Evolutionary conservation across 2,888 invertebrate genomes (phyloP), one percentile per base, ranked within the genome.

Genomic region (Sphaerophoria taeniata): DNA sequence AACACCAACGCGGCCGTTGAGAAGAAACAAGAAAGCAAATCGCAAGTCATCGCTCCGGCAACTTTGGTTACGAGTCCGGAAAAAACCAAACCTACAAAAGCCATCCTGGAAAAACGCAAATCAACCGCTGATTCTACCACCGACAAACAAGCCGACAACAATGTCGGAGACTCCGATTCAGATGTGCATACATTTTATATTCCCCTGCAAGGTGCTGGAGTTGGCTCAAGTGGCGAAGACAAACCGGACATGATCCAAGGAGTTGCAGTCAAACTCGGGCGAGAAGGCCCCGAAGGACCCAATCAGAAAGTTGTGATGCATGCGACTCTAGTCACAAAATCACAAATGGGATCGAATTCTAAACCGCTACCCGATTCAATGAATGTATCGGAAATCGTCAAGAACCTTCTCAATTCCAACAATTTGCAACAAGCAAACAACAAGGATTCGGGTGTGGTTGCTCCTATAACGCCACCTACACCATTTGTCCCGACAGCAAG

Each of bases 131-230:
- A 80, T 2, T 11, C 53, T 6, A 12, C 69, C 14, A 87, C 69
- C 14, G 87, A 78, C 2, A 84, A 82, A 71, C 67, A 65, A 14
- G 87, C 75, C 77, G 88, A 84, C 33, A 12, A 87, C 79, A 75
- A 88, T 9, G 92, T 93, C n/a, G 93, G 92, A 4, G 93, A 93
- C 86, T 94, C 94, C 0, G 93, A 93, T 83, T 93, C 93, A 9
- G 93, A 93, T 63, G 94, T 94, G 1, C 94, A 94, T 72, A 91
- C 95, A 16, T 95, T 95, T 89, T 95, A 95, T 87, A 95, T 95
- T 89, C 95, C 95, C 0, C 89, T 95, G 4, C 94, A 94, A 75
- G 93, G 93, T 9, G 91, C 92, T 14, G 90, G 89, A 4, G 87
- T 88, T 6, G 89, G 90, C 6, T 89, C 90, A 3, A 88, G 88